Conservation (phyloP, 2,888 invertebrate species). For the Athetis lepigone region DNA sequence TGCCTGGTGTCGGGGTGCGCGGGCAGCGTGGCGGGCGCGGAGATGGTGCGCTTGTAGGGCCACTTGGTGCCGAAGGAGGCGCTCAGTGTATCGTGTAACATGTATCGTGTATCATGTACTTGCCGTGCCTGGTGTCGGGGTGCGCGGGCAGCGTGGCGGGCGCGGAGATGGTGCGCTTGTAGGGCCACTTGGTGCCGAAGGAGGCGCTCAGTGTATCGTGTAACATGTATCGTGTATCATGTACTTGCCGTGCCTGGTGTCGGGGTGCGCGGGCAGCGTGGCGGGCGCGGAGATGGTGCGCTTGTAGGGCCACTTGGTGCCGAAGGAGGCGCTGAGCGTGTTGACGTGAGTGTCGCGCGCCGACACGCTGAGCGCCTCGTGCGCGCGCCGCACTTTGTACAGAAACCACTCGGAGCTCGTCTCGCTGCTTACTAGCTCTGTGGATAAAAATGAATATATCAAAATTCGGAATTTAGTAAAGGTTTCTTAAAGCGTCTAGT, state of each 20-base stretch:
- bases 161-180: conserved; percentile 98
- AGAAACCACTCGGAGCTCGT: conserved; percentile 96
- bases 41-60: no score
- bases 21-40: no score
- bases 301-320: conserved; percentile 98
- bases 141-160: conserved; percentile 95
- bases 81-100: no score
- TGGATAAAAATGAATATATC: background rate
- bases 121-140: conserved; percentile 49
- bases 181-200: no score
- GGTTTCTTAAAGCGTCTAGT: no score
- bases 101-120: no score
- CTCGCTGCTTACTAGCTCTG: conserved; percentile 97
- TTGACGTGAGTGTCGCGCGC: conserved; percentile 77
- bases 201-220: no score
- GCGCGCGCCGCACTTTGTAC: conserved; percentile 96
- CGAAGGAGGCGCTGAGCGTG: conserved; percentile 96
- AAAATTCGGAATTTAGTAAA: no score
- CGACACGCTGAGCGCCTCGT: conserved; percentile 95
- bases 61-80: no score
- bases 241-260: conserved; percentile 50
- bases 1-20: no score
- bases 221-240: no score
- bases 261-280: conserved; percentile 92
- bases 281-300: conserved; percentile 98